Evolutionary conservation across 2,888 invertebrate genomes (phyloP), one percentile per base, ranked within the genome.

Genomic region (Synergus itoensis): DNA sequence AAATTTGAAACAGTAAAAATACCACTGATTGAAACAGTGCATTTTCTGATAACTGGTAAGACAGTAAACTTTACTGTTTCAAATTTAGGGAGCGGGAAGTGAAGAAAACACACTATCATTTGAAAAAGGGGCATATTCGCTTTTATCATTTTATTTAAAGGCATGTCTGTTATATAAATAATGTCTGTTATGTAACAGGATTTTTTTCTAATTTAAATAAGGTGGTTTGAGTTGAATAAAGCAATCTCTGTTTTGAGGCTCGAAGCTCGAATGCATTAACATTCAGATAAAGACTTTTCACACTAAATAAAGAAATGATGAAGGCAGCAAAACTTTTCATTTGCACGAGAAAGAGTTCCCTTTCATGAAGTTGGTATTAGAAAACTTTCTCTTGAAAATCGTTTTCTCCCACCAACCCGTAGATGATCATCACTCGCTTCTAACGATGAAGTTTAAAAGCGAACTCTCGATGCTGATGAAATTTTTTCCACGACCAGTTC

Each of bases 321-420:
- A 67, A 21, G 16, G 45, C 16, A 67, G 65, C 9, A 67, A 67
- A 41, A n/a, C 41, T 18, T 67, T 67, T 67, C 48, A 69, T 69
- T 69, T 28, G 28, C 16, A 21, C 21, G 16, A 53, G 73, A 73
- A 73, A 53, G 53, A 36, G 40, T n/a, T 65, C 40, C 41, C 65
- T 65, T 65, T 65, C 11, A 65, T 65, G 65, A 65, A 18, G 41
- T 43, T 65, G 41, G 36, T 53, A 73, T 73, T 73, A 73, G 73
- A 73, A 57, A 73, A 73, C 36, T 73, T 73, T 57, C 73, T 53
- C 36, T 73, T 12, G 12, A 53, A 73, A 73, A 73, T 48, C 48
- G n/a, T 11, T n/a, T 53, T 53, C 73, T 57, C 48, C 36, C 53
- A 16, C 53, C 36, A 73, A 53, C 11, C 12, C n/a, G 16, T 73